Evolutionary conservation across 1,140 invertebrate species (phyloP).

Genomic region (Whitmania pigra): DNA sequence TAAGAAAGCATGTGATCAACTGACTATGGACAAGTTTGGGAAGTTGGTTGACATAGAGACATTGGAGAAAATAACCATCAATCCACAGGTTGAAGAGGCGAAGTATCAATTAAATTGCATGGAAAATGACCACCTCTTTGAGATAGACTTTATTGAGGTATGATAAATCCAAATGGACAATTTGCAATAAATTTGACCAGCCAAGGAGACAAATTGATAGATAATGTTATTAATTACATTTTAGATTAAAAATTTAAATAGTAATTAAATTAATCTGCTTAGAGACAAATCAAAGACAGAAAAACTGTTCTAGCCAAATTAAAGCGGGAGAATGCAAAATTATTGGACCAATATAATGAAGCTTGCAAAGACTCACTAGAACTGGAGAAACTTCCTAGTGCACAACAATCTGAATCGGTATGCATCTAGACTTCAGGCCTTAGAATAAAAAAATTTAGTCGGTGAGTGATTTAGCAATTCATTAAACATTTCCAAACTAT

Average conservation of each 20-base stretch:
- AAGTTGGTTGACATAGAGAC: constrained; percentile 39
- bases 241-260: too few relatives aligned
- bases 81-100: constrained; percentile 38
- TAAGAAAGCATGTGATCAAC: constrained; percentile 36
- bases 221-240: not conserved
- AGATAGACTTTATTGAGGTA: not conserved
- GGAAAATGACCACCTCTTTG: constrained; percentile 29
- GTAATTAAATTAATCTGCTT: too few relatives aligned
- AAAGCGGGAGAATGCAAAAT: too few relatives aligned
- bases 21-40: constrained; percentile 42
- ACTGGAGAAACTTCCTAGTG: too few relatives aligned
- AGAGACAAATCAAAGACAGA: too few relatives aligned
- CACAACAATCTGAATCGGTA: not conserved
- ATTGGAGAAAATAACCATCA: constrained; percentile 40
- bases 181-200: not conserved
- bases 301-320: too few relatives aligned
- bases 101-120: constrained; percentile 27
- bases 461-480: not conserved
- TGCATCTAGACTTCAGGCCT: not conserved
- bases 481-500: not conserved
- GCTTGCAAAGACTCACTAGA: too few relatives aligned
- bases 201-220: not conserved
- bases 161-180: not conserved
- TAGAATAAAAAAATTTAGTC: not conserved
- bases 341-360: too few relatives aligned